phyloP scores from a whole-genome alignment of 2,888 invertebrate species.

The Keiferia lycopersicella region DNA sequence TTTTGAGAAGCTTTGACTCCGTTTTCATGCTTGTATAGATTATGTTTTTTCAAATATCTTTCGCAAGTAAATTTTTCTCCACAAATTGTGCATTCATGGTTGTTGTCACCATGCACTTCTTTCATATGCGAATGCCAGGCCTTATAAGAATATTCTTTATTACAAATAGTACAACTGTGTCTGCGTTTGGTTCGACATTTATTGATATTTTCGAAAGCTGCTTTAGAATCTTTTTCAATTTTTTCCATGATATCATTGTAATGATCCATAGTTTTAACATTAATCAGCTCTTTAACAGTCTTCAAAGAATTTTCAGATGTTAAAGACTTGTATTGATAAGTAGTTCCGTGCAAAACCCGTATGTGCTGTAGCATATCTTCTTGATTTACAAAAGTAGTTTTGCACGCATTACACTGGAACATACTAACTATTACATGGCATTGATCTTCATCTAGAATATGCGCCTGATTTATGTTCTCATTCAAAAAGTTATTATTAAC shows the following conservation, averaged over 20 bases:
- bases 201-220: background rate
- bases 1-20: conserved; percentile 3
- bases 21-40: background rate
- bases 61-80: conserved; percentile 35
- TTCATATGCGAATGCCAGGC: background rate
- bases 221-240: background rate
- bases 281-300: background rate
- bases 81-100: background rate
- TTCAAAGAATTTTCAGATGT: background rate
- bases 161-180: conserved; percentile 6
- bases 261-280: background rate
- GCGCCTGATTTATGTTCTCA: background rate
- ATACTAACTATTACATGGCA: background rate
- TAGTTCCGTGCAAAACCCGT: conserved; percentile 5
- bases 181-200: background rate
- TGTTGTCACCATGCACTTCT: background rate
- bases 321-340: background rate
- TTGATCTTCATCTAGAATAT: background rate
- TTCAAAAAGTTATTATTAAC: background rate
- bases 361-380: conserved; percentile 7
- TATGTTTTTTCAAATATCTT: conserved; percentile 35
- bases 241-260: background rate
- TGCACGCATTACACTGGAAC: background rate
- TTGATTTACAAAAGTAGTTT: background rate
- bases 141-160: background rate